phyloP scores from a whole-genome alignment of 1,140 invertebrate species.

The Drosophila arizonae region DNA sequence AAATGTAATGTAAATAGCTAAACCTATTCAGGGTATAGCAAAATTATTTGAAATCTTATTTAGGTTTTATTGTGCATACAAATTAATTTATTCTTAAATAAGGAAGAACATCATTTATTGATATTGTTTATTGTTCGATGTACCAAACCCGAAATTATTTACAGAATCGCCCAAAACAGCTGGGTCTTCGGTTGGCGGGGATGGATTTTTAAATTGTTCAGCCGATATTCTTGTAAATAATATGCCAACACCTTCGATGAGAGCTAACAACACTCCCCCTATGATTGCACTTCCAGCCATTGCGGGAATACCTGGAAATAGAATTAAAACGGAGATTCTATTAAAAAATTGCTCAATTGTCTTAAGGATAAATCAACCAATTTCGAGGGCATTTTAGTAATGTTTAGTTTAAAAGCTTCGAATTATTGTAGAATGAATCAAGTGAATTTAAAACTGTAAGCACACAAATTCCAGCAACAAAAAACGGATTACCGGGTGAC shows the following conservation, averaged over 20 bases:
- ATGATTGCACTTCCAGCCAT: constrained; percentile 98
- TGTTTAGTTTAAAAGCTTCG: no score
- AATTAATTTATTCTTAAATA: constrained; percentile 28
- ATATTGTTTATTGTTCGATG: constrained; percentile 52
- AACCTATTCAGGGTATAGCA: not conserved
- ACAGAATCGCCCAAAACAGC: constrained; percentile 85
- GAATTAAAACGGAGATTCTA: not conserved
- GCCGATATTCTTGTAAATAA: constrained; percentile 94
- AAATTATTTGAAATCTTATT: not conserved
- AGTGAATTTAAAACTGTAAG: no score
- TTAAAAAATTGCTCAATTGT: no score
- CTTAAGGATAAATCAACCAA: no score
- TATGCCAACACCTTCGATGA: constrained; percentile 98
- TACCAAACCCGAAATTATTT: constrained; percentile 48
- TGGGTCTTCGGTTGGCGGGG: constrained; percentile 88
- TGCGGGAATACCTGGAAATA: constrained; percentile 86
- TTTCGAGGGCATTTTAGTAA: no score
- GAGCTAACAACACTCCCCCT: constrained; percentile 95
- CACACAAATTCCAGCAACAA: no score
- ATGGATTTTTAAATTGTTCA: constrained; percentile 93
- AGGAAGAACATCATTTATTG: constrained; percentile 39
- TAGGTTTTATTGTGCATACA: constrained; percentile 24
- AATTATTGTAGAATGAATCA: no score
- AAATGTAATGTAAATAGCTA: no score
- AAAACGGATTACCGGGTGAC: no score